Evolutionary conservation across 2,888 invertebrate species (phyloP).

Genomic region (Tinea trinotella): DNA sequence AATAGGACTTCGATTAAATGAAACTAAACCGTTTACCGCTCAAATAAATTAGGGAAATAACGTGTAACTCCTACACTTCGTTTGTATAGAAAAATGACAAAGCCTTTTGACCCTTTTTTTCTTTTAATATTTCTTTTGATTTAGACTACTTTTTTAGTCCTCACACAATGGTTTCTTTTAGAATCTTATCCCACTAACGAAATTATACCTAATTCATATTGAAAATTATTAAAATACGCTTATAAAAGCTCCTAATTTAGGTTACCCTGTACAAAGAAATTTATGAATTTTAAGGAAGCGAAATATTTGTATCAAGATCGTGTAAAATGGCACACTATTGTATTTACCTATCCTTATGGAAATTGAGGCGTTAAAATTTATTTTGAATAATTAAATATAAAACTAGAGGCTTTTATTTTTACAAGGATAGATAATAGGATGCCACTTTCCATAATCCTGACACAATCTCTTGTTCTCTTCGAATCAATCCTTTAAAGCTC

Average conservation of each 20-base stretch:
- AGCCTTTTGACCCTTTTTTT: constrained; percentile 9
- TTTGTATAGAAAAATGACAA: constrained; percentile 7
- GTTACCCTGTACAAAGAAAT: constrained; percentile 24
- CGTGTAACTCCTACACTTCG: constrained; percentile 2
- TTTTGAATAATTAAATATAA: too few relatives aligned
- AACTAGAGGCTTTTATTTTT: too few relatives aligned
- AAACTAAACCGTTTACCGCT: neutral
- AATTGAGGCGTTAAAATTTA: constrained; percentile 23
- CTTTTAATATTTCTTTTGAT: neutral
- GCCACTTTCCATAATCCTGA: too few relatives aligned
- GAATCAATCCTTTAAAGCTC: too few relatives aligned
- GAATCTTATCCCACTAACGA: neutral
- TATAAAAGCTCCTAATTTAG: neutral
- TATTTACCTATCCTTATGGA: too few relatives aligned
- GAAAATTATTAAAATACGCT: neutral
- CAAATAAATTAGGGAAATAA: constrained; percentile 14
- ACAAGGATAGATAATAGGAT: too few relatives aligned
- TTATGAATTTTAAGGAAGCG: too few relatives aligned
- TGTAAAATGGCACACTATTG: too few relatives aligned
- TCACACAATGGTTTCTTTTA: neutral
- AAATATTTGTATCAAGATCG: too few relatives aligned
- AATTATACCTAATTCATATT: neutral
- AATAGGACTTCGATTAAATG: neutral
- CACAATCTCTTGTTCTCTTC: too few relatives aligned
- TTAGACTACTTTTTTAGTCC: neutral